Conservation (phyloP, 2,113 vertebrate genomes). For the Channa maculata region DNA sequence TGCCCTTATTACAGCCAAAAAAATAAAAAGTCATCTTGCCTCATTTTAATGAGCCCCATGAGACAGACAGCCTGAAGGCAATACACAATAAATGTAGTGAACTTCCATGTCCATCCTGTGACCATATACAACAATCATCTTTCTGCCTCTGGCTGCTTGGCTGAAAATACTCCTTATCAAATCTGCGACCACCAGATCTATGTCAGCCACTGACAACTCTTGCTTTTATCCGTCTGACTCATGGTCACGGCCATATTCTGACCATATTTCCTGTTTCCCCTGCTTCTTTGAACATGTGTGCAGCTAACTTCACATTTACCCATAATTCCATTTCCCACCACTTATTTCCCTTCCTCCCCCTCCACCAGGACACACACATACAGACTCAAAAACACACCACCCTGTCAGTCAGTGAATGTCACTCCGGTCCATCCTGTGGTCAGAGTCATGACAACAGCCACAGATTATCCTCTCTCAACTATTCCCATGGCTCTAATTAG, state of each 20-base stretch:
- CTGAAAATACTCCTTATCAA: not conserved
- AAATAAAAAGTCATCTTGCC: constrained; percentile 19
- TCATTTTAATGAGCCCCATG: constrained; percentile 54
- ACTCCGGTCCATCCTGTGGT: constrained; percentile 64
- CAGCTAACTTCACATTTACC: constrained; percentile 24
- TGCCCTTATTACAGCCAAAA: not conserved
- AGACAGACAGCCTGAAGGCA: constrained; percentile 42
- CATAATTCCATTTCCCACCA: constrained; percentile 11
- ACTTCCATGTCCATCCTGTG: constrained; percentile 30
- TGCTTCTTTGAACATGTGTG: constrained; percentile 10
- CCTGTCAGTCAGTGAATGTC: constrained; percentile 58
- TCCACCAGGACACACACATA: constrained; percentile 3
- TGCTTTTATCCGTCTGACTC: not conserved
- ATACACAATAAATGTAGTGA: not conserved
- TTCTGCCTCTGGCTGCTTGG: not conserved
- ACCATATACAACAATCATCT: constrained; percentile 4
- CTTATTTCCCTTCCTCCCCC: not conserved
- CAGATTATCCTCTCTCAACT: constrained; percentile 46
- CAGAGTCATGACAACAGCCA: constrained; percentile 56
- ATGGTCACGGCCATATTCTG: constrained; percentile 19
- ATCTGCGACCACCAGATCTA: constrained; percentile 20
- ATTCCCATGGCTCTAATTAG: constrained; percentile 74
- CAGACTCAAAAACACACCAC: constrained; percentile 21
- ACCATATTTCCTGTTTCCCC: constrained; percentile 51
- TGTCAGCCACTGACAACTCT: not conserved